Conservation (phyloP, 2,888 invertebrate species). For the Drosophila paranaensis region DNA sequence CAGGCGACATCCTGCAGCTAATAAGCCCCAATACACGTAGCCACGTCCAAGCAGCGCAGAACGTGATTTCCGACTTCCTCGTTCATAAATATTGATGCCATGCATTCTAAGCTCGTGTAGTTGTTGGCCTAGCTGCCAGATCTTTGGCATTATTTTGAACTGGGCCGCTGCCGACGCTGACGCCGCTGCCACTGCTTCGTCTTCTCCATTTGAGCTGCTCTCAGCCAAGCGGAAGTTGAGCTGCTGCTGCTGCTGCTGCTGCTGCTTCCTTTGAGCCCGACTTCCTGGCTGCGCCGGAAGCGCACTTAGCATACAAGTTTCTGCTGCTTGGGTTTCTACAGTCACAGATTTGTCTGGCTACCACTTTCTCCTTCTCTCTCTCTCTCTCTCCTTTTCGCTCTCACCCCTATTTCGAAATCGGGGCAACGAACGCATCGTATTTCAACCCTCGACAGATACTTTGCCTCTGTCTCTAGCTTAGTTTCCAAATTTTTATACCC, state of each 20-base stretch:
- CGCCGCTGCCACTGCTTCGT: not conserved
- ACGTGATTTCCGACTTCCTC: slow-evolving; percentile 79
- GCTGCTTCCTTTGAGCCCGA: slow-evolving; percentile 62
- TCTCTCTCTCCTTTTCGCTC: not conserved
- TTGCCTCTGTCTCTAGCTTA: slow-evolving; percentile 36
- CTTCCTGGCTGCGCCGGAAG: slow-evolving; percentile 60
- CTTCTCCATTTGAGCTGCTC: slow-evolving; percentile 37
- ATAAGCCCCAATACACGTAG: slow-evolving; percentile 63
- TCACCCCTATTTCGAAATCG: slow-evolving; percentile 22
- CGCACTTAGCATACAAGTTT: slow-evolving; percentile 49
- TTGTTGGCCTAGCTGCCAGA: slow-evolving; percentile 23
- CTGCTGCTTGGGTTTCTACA: slow-evolving; percentile 31
- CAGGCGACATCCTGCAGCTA: slow-evolving; percentile 71
- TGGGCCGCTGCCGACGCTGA: slow-evolving; percentile 19
- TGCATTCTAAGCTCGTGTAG: slow-evolving; percentile 31
- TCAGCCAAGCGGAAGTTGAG: slow-evolving; percentile 60
- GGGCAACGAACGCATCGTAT: slow-evolving; percentile 65
- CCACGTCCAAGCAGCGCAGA: slow-evolving; percentile 28
- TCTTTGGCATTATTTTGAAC: slow-evolving; percentile 13
- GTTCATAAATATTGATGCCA: slow-evolving; percentile 73
- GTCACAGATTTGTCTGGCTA: slow-evolving; percentile 56
- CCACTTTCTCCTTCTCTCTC: slow-evolving; percentile 11
- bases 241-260: slow-evolving; percentile 47
- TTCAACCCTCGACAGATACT: slow-evolving; percentile 66
- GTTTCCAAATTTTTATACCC: slow-evolving; percentile 41